Evolutionary conservation across 2,888 invertebrate species (phyloP), one percentile per base, ranked within the genome.

Genomic region (Tyria jacobaeae): DNA sequence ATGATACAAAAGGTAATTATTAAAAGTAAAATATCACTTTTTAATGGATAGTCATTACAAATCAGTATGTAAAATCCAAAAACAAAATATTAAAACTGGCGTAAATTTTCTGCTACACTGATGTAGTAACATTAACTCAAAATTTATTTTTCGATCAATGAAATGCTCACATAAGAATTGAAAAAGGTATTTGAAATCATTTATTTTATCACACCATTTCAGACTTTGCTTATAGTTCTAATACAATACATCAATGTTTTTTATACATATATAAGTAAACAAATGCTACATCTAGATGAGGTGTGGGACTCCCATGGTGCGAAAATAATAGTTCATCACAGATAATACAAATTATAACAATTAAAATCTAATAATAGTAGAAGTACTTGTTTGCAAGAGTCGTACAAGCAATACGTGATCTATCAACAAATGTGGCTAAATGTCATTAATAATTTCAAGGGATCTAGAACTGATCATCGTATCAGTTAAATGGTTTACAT

Each of bases 191-290:
- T 80, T 82, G 80, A 85, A 59, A 84, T 82, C 86, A 85, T 84
- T 85, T 85, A 82, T 75, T 76, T 79, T 89, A 90, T 89, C 89
- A 89, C 89, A 85, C 82, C 82, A 73, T 82, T 80, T 88, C 86
- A 88, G 88, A 89, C 89, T 88, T 88, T 81, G 75, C 84, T 85
- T 85, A 88, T 27, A 75, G 69, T 71, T 75, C 72, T 65, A 78
- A 72, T 74, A 77, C 72, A 74, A 80, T 76, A 80, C 76, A 80
- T 78, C 74, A 80, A 76, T 76, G 68, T 79, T 83, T 79, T 76
- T 44, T 34, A 27, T 55, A 31, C 21, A 76, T 79, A 83, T 75
- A 81, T 76, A 75, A 78, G 75, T 74, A 76, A 81, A 79, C 66
- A 75, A 79, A 80, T 75, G 79, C 74, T 82, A 82, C 68, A 78